Percentiles rank a stretch among this genome's conserved stretches.
Evolutionary conservation across 2,797 vertebrate species (phyloP).

Genomic region (Darevskia mixta): DNA sequence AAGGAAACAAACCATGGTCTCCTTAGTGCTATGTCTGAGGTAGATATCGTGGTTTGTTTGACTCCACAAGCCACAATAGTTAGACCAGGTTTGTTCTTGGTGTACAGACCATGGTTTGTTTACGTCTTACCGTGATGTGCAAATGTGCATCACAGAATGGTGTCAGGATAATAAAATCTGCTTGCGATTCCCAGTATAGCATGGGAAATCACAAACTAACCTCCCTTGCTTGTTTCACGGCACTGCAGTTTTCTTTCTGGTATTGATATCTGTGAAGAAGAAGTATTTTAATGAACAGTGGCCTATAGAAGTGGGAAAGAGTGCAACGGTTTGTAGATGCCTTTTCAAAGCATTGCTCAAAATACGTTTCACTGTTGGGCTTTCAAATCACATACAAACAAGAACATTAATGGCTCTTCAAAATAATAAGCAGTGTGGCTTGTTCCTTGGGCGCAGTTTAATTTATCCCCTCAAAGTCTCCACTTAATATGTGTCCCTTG

Average conservation of each 20-base stretch:
- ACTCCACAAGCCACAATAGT: neutral
- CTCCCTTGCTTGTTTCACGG: too few relatives aligned
- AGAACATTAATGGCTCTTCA: constrained; percentile 37
- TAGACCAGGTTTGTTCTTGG: neutral
- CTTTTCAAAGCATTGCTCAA: neutral
- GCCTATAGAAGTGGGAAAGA: too few relatives aligned
- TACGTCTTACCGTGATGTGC: neutral
- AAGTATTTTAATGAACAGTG: too few relatives aligned
- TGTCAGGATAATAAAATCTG: neutral
- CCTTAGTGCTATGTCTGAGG: neutral
- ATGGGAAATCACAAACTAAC: neutral
- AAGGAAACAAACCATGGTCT: neutral
- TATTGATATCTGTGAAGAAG: neutral
- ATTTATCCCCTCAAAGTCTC: constrained; percentile 48
- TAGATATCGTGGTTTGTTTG: neutral
- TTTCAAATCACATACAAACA: constrained; percentile 41
- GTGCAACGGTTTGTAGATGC: neutral
- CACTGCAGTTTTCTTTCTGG: neutral
- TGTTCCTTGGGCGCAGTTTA: constrained; percentile 44
- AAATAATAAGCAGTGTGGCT: constrained; percentile 34
- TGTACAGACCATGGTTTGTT: neutral
- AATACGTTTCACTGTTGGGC: neutral
- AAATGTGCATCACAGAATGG: neutral
- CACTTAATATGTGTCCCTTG: constrained; percentile 59
- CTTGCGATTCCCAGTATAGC: neutral